Evolutionary conservation across 2,888 invertebrate genomes (phyloP).

Genomic region (Acanthococcus lagerstroemiae): DNA sequence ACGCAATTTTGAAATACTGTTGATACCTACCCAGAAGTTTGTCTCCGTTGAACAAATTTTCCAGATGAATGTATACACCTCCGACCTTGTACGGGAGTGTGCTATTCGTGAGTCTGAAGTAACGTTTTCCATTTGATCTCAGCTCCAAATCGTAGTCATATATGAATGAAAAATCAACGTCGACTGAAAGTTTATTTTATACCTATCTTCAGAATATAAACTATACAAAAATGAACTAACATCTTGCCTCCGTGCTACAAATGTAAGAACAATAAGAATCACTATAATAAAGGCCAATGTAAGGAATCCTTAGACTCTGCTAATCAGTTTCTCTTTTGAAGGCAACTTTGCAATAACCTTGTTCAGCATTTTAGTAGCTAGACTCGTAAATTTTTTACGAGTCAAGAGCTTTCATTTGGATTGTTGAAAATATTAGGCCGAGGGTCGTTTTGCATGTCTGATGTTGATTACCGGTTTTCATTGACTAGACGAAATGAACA

Average conservation of each 20-base stretch:
- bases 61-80: constrained; percentile 36
- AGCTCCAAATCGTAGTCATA: constrained; percentile 36
- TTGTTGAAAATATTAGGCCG: neutral
- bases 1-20: neutral
- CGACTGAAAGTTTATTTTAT: too few species aligned
- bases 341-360: neutral
- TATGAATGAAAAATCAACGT: constrained; percentile 36
- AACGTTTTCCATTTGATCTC: constrained; percentile 35
- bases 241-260: neutral
- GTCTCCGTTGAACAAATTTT: constrained; percentile 40
- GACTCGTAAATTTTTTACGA: neutral
- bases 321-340: neutral
- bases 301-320: neutral
- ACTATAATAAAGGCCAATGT: neutral
- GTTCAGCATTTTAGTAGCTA: too few species aligned
- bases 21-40: constrained; percentile 38
- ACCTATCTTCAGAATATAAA: too few species aligned
- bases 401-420: too few species aligned
- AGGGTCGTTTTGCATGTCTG: too few species aligned
- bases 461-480: neutral
- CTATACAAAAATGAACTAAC: neutral
- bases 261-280: neutral
- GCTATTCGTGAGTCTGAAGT: constrained; percentile 35
- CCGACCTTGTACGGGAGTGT: constrained; percentile 36
- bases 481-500: neutral